These are phyloP conservation scores for Neoaliturus tenellus DNA, from an alignment of 2,888 invertebrate genomes.

Conservation along the genomic window DNA sequence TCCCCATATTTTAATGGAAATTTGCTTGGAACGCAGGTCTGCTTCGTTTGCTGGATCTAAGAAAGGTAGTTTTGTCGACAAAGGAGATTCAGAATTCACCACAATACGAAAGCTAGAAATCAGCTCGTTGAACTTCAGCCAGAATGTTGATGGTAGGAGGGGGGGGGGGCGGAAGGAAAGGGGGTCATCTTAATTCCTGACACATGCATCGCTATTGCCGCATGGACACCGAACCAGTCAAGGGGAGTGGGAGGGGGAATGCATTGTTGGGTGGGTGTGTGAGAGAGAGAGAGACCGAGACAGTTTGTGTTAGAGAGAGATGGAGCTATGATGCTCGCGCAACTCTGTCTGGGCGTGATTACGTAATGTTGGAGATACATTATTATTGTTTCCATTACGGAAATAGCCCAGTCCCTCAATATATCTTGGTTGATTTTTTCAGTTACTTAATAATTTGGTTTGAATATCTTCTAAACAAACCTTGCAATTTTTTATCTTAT, in stretches of 20 bases:
- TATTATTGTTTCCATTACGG: not conserved
- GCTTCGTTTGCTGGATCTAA: no score
- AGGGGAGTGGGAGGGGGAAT: not conserved
- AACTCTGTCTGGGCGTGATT: slow-evolving; percentile 7
- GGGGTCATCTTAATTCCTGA: slow-evolving; percentile 30
- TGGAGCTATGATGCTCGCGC: not conserved
- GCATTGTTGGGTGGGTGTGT: not conserved
- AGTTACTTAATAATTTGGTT: no score
- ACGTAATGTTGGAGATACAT: not conserved
- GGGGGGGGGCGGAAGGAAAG: not conserved
- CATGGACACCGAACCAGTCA: not conserved
- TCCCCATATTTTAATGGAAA: no score
- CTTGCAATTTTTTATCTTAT: no score
- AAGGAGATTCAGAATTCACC: not conserved
- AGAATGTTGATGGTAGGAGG: not conserved
- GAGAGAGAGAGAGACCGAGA: not conserved
- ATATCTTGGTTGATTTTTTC: no score
- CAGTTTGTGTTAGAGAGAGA: not conserved
- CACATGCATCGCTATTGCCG: slow-evolving; percentile 30
- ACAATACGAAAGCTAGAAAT: not conserved
- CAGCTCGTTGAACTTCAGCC: slow-evolving; percentile 21
- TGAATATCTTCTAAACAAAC: no score
- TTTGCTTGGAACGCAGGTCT: no score
- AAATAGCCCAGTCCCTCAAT: not conserved
- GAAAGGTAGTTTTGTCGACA: no score